A percentile compares a stretch with the other conserved stretches of the same genome.
Conservation (phyloP, 2,797 vertebrate species). For the Halcyon chelicuti region DNA sequence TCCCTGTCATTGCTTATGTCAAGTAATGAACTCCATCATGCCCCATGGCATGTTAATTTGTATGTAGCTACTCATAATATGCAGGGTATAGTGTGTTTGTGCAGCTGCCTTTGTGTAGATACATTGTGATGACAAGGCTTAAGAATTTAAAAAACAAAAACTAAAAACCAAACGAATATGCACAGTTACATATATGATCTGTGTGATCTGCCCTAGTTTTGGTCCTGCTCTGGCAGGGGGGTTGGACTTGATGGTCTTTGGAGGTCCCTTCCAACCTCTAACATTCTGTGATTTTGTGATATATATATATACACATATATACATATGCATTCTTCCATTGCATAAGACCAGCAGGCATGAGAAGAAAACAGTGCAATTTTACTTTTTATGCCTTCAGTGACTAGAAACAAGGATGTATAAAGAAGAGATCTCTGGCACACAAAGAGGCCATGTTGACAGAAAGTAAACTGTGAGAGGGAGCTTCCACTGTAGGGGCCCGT, state of each 20-base stretch:
- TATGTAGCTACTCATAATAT: not conserved
- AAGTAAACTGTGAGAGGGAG: not conserved
- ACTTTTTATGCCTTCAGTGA: not conserved
- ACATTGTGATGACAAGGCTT: not conserved
- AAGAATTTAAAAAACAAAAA: not conserved
- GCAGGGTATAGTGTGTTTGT: not conserved
- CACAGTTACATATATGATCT: not conserved
- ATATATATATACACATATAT: too few relatives aligned
- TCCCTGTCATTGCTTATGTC: not conserved
- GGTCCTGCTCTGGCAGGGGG: too few relatives aligned
- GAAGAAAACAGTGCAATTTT: not conserved
- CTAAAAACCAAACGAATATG: not conserved
- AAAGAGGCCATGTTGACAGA: not conserved
- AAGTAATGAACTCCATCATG: not conserved
- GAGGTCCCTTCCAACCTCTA: too few relatives aligned
- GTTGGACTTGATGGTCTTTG: too few relatives aligned
- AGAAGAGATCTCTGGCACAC: not conserved
- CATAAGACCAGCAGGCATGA: not conserved
- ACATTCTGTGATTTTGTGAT: too few relatives aligned
- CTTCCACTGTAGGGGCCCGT: not conserved
- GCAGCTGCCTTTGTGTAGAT: not conserved
- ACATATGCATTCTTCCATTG: not conserved
- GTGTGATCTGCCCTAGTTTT: too few relatives aligned
- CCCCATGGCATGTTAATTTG: not conserved
- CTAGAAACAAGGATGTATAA: not conserved